These are phyloP conservation scores for Eumaeus atala DNA, from an alignment of 1,140 invertebrate species.

Conservation along the genomic window DNA sequence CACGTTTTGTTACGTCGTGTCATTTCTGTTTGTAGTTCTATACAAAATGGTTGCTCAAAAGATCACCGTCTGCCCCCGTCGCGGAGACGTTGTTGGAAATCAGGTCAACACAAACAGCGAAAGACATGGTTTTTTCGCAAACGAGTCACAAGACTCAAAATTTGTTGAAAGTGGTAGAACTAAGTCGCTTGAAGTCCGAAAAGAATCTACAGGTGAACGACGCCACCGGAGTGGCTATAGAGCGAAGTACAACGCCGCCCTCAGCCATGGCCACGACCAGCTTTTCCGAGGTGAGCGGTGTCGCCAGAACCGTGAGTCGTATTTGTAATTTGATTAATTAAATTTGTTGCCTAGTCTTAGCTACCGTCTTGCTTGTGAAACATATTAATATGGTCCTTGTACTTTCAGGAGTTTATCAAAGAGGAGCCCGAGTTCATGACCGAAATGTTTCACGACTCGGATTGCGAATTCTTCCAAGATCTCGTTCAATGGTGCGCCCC, in stretches of 20 bases:
- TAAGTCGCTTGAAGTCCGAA: slow-evolving; percentile 66
- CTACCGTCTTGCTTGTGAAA: slow-evolving; percentile 12
- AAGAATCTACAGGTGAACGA: slow-evolving; percentile 56
- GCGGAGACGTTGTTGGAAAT: slow-evolving; percentile 66
- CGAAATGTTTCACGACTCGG: slow-evolving; percentile 60
- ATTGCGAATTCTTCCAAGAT: slow-evolving; percentile 69
- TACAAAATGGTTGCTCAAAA: slow-evolving; percentile 72
- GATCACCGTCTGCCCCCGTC: slow-evolving; percentile 63
- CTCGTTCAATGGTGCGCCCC: slow-evolving; percentile 58
- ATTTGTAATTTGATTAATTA: slow-evolving; percentile 33
- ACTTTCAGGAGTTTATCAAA: slow-evolving; percentile 65
- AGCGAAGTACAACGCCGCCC: slow-evolving; percentile 35
- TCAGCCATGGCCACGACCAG: slow-evolving; percentile 42
- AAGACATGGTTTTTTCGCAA: slow-evolving; percentile 73
- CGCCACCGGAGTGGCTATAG: slow-evolving; percentile 49
- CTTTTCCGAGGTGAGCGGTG: slow-evolving; percentile 60
- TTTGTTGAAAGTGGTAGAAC: slow-evolving; percentile 69
- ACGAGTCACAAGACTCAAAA: slow-evolving; percentile 62
- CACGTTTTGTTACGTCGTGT: slow-evolving; percentile 71
- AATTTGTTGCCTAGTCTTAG: slow-evolving; percentile 27
- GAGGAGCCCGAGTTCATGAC: slow-evolving; percentile 50
- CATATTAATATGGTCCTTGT: slow-evolving; percentile 35
- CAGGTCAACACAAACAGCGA: slow-evolving; percentile 57
- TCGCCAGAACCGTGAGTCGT: slow-evolving; percentile 51
- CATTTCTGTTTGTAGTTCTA: slow-evolving; percentile 73